A percentile compares a stretch with the other conserved stretches of the same genome.
These are phyloP conservation scores for Crenichthys baileyi DNA, from an alignment of 2,797 vertebrate species.

Conservation along the genomic window DNA sequence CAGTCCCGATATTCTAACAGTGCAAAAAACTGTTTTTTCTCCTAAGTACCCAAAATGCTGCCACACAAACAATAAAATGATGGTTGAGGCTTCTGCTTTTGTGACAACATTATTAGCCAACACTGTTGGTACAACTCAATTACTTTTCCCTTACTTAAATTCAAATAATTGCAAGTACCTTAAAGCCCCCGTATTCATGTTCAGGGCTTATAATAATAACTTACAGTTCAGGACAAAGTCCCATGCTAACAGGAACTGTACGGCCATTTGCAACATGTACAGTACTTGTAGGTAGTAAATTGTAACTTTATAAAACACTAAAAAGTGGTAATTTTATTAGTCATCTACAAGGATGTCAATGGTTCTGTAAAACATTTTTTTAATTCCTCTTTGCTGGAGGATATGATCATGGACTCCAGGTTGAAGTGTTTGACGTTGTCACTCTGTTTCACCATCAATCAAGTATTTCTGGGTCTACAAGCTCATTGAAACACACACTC, in stretches of 20 bases:
- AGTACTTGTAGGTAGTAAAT: neutral
- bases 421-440: conserved; percentile 31
- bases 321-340: too few relatives aligned
- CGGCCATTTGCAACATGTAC: neutral
- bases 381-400: conserved; percentile 16
- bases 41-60: neutral
- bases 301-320: neutral
- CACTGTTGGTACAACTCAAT: neutral
- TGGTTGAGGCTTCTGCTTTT: neutral
- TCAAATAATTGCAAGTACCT: neutral
- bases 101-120: neutral
- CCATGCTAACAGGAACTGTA: neutral
- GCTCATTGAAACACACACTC: conserved; percentile 3
- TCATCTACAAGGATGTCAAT: neutral
- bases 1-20: neutral
- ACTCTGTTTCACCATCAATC: conserved; percentile 31
- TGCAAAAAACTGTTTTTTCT: neutral
- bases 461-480: conserved; percentile 8
- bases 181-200: neutral
- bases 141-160: neutral
- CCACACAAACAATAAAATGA: neutral
- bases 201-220: neutral
- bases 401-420: conserved; percentile 5
- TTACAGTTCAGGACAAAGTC: neutral
- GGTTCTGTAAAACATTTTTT: conserved; percentile 2